Evolutionary conservation across 2,888 invertebrate species (phyloP), one percentile per base, ranked within the genome.

Genomic region (Netelia virgata): DNA sequence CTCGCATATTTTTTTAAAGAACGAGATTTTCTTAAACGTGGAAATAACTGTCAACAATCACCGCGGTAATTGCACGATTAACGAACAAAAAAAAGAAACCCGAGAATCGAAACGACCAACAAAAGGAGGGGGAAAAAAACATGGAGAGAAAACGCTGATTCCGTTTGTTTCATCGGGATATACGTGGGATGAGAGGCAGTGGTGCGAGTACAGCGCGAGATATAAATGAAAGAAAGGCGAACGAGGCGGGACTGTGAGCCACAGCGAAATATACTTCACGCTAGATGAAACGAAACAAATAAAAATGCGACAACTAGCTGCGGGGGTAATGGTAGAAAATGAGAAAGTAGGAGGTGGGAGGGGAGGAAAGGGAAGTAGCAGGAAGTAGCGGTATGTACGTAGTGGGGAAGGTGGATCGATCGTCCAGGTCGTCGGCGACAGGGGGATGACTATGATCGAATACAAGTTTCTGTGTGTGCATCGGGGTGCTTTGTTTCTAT

Each of bases 221-320:
- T 53, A 55, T 10, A 50, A 69, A 53, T 50, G 55, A 73, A 72
- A 66, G 64, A 73, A 47, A 64, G 72, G 43, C 11, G 64, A 64
- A 79, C 43, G 72, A 72, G 78, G 36, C 10, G 28, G 50, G 57
- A 16, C n/a, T 5, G 23, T 10, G 23, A 23, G 36, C 47, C 16
- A 61, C 11, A 50, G 64, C 10, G 43, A 79, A 36, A 18, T 57
- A 36, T 66, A 73, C 73, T 73, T 73, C n/a, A 20, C 16, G 73
- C 36, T 50, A n/a, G 50, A 73, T 66, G 73, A 68, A 66, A 80
- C 57, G 68, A 73, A 68, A 41, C 28, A 53, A 80, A 80, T 68
- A 47, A 66, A 59, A 59, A 68, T 50, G 73, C 55, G 41, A 74
- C 28, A 16, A 11, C 36, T 59, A 59, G 66, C 68, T 20, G 66